phyloP scores from a whole-genome alignment of 35 echinoderm and acorn worm genomes.

The Heliocidaris erythrogramma region DNA sequence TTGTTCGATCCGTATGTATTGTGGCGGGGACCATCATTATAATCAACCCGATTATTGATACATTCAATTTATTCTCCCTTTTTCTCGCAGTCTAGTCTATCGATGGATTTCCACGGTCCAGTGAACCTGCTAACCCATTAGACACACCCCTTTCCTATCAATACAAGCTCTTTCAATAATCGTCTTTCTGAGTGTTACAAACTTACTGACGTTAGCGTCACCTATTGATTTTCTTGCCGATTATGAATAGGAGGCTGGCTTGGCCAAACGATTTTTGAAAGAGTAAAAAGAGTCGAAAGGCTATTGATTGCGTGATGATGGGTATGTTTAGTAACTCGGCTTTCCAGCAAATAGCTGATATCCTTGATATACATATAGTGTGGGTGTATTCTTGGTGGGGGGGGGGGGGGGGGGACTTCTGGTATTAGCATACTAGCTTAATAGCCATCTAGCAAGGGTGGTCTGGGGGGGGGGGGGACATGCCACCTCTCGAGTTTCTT shows the following conservation, averaged over 20 bases:
- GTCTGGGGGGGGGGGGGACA: neutral
- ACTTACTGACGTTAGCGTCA: no score
- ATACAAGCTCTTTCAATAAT: neutral
- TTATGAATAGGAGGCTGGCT: neutral
- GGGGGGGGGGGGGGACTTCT: neutral
- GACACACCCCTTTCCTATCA: neutral
- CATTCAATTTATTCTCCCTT: neutral
- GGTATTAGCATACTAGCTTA: no score
- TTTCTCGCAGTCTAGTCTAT: no score
- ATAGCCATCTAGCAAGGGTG: no score
- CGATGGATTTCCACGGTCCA: no score
- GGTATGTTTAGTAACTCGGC: neutral
- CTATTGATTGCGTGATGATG: neutral
- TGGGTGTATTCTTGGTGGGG: neutral
- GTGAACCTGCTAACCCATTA: neutral
- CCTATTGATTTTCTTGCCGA: neutral
- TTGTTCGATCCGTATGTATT: neutral
- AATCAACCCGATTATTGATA: neutral
- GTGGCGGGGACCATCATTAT: neutral
- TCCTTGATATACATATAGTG: neutral
- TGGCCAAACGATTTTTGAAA: neutral
- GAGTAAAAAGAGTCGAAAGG: neutral
- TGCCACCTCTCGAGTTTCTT: neutral
- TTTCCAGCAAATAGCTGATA: neutral
- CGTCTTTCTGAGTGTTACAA: neutral